These are phyloP conservation scores for Steinernema khuongi DNA, from an alignment of 1,140 invertebrate genomes.

Conservation along the genomic window DNA sequence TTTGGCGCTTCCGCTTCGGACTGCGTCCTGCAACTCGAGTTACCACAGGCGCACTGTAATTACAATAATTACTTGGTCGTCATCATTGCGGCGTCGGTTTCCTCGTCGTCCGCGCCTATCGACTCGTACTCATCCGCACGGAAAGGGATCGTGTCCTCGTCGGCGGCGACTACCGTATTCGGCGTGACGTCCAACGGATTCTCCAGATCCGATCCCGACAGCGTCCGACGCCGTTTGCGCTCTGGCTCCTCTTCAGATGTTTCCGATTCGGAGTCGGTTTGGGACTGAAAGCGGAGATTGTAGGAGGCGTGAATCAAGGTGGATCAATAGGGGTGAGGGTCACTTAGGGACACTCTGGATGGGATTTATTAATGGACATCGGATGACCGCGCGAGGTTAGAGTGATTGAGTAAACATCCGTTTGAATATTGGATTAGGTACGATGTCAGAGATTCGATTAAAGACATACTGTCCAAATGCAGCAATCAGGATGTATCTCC, in stretches of 20 bases:
- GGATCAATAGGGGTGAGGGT: too few relatives aligned
- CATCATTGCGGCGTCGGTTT: conserved; percentile 12
- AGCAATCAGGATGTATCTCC: too few relatives aligned
- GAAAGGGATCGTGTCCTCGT: conserved; percentile 20
- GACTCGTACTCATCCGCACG: conserved; percentile 19
- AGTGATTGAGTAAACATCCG: conserved; percentile 11
- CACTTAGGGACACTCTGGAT: not conserved
- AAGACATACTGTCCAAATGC: too few relatives aligned
- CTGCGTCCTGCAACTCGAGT: not conserved
- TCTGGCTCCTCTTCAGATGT: conserved; percentile 6
- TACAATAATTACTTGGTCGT: conserved; percentile 15
- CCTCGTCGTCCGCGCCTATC: conserved; percentile 12
- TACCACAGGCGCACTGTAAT: not conserved
- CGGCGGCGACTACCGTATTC: not conserved
- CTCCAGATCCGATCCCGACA: conserved; percentile 1
- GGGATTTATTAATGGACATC: conserved; percentile 13
- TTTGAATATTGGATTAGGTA: not conserved
- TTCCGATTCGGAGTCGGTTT: not conserved
- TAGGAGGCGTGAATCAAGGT: not conserved
- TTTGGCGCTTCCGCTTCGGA: conserved; percentile 15
- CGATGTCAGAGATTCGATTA: not conserved
- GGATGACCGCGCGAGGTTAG: not conserved
- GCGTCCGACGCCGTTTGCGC: not conserved
- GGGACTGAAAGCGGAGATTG: not conserved
- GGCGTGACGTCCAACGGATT: not conserved